These are phyloP conservation scores for Salvator merianae DNA, from an alignment of 2,113 vertebrate species.

Conservation along the genomic window DNA sequence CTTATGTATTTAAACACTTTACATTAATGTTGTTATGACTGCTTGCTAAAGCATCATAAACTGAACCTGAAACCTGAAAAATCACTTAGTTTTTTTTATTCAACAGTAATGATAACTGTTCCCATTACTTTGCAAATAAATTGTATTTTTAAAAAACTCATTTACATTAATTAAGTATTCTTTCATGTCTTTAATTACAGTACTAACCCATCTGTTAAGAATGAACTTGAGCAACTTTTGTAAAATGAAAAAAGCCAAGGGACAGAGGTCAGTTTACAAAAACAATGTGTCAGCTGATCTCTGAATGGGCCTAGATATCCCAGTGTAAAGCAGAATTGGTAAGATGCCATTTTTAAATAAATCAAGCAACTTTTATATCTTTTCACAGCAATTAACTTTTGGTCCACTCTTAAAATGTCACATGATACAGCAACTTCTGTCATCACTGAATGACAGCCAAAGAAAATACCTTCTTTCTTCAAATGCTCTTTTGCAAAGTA, in stretches of 20 bases:
- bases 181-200: too few species aligned
- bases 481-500: not conserved
- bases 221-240: not conserved
- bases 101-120: too few species aligned
- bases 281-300: not conserved
- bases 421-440: not conserved
- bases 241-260: not conserved
- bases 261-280: too few species aligned
- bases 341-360: constrained; percentile 17
- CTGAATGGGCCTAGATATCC: not conserved
- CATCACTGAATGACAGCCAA: constrained; percentile 1
- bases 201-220: too few species aligned
- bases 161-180: too few species aligned
- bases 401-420: constrained; percentile 19
- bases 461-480: not conserved
- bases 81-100: too few species aligned
- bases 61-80: too few species aligned
- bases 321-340: not conserved
- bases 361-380: not conserved
- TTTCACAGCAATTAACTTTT: constrained; percentile 38
- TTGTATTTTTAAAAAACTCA: too few species aligned
- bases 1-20: too few species aligned
- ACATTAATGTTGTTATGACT: too few species aligned
- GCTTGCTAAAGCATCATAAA: too few species aligned
- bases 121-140: too few species aligned